A percentile compares a stretch with the other conserved stretches of the same genome.
Evolutionary conservation across 2,797 vertebrate genomes (phyloP).

Genomic region (Chelon labrosus): DNA sequence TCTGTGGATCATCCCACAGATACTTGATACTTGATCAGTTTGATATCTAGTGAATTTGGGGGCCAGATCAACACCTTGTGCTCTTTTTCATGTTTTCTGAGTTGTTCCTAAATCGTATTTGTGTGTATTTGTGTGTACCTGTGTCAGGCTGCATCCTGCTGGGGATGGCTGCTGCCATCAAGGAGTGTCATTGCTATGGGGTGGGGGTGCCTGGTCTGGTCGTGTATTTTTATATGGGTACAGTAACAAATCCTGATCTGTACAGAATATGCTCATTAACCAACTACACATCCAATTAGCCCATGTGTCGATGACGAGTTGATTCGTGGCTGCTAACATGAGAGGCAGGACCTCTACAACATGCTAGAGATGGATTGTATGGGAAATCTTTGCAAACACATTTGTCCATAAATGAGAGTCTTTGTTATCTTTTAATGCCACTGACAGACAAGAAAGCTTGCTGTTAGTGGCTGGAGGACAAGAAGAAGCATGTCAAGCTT

Average conservation of each 20-base stretch:
- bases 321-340: constrained; percentile 71
- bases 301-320: constrained; percentile 65
- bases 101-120: too few species aligned
- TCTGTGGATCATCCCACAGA: too few species aligned
- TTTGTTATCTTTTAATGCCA: constrained; percentile 75
- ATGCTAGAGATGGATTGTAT: constrained; percentile 65
- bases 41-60: too few species aligned
- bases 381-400: constrained; percentile 78
- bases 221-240: constrained; percentile 37
- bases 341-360: constrained; percentile 55
- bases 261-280: constrained; percentile 44
- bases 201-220: constrained; percentile 7
- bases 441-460: constrained; percentile 46
- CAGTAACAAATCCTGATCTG: constrained; percentile 38
- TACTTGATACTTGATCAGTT: too few species aligned
- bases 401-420: constrained; percentile 71
- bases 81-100: too few species aligned
- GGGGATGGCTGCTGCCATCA: too few species aligned
- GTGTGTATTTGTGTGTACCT: too few species aligned
- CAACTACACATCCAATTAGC: constrained; percentile 45
- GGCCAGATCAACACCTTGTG: too few species aligned
- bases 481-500: constrained; percentile 55
- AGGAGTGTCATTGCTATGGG: too few species aligned
- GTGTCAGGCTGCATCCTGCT: too few species aligned
- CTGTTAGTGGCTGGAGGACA: constrained; percentile 73